Evolutionary conservation across 1,140 invertebrate genomes (phyloP).

Genomic region (Fopius arisanus): DNA sequence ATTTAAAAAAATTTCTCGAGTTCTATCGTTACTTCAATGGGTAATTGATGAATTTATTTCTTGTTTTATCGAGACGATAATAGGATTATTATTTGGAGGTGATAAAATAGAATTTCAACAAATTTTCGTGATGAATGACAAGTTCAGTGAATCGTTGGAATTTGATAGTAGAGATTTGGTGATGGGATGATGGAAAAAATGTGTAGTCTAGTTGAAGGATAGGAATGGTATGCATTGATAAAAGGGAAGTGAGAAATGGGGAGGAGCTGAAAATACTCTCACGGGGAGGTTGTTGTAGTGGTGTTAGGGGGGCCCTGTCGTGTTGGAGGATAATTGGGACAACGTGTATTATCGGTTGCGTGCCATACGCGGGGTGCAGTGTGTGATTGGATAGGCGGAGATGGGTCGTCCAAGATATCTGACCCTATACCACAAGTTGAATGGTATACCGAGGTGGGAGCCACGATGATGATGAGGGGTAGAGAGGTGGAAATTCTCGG

Average conservation of each 20-base stretch:
- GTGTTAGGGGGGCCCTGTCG: constrained; percentile 42
- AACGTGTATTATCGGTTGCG: constrained; percentile 56
- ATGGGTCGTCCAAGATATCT: constrained; percentile 65
- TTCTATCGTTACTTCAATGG: no score
- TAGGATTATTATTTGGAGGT: no score
- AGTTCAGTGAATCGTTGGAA: no score
- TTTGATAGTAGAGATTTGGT: no score
- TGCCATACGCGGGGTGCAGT: constrained; percentile 54
- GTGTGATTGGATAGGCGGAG: constrained; percentile 66
- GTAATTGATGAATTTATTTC: no score
- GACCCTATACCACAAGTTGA: constrained; percentile 59
- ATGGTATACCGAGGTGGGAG: not conserved
- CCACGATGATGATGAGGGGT: constrained; percentile 11
- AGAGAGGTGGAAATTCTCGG: constrained; percentile 27
- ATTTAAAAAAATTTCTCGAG: no score
- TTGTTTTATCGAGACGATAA: no score
- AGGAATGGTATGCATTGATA: constrained; percentile 17
- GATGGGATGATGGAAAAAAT: no score
- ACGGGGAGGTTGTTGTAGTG: constrained; percentile 39
- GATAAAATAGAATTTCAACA: no score
- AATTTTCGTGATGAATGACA: no score
- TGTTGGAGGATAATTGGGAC: constrained; percentile 60
- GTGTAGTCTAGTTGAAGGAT: no score
- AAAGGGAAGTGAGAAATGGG: constrained; percentile 33
- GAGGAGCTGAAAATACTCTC: constrained; percentile 56